Evolutionary conservation across 2,888 invertebrate genomes (phyloP).

Genomic region (Apamea crenata): DNA sequence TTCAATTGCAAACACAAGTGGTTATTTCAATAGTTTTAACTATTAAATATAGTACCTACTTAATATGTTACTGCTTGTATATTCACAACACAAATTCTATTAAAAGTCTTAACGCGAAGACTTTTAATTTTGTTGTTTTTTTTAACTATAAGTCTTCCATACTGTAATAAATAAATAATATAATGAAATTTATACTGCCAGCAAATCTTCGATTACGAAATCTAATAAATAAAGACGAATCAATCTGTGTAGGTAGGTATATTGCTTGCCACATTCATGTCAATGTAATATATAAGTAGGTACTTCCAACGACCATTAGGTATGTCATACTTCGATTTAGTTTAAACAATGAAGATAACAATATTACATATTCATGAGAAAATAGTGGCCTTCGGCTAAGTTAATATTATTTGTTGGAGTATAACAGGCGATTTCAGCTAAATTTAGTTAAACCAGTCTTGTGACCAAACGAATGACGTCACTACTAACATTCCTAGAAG

Average conservation of each 20-base stretch:
- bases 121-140: too few relatives aligned
- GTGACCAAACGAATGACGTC: conserved; percentile 9
- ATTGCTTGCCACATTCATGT: neutral
- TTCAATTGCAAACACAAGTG: too few relatives aligned
- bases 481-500: neutral
- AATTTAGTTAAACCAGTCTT: conserved; percentile 40
- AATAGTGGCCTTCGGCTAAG: conserved; percentile 44
- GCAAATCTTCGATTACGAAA: neutral
- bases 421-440: conserved; percentile 10
- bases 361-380: conserved; percentile 54
- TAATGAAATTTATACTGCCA: neutral
- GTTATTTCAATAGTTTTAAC: too few relatives aligned
- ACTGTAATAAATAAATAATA: too few relatives aligned
- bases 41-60: too few relatives aligned
- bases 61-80: too few relatives aligned
- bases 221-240: neutral
- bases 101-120: too few relatives aligned
- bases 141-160: too few relatives aligned
- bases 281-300: neutral
- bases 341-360: conserved; percentile 50
- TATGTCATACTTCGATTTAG: conserved; percentile 37
- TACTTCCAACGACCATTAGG: neutral
- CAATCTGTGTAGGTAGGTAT: neutral
- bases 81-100: too few relatives aligned
- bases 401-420: conserved; percentile 30